Percentiles rank a stretch among this genome's conserved stretches.
phyloP scores from a whole-genome alignment of 2,797 vertebrate genomes.

The Columba guinea region DNA sequence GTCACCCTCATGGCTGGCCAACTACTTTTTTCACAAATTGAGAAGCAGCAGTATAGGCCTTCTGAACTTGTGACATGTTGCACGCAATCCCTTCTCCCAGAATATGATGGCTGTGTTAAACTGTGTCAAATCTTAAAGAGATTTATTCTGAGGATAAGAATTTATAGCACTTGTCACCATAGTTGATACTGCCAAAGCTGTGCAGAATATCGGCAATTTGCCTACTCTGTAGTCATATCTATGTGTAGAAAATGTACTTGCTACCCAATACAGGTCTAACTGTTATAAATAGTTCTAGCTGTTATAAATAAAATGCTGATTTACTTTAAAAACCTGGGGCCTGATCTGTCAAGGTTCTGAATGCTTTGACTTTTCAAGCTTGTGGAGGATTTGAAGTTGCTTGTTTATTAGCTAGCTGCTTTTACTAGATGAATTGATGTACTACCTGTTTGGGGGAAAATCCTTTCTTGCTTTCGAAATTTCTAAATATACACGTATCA shows the following conservation, averaged over 20 bases:
- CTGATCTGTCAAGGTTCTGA: background rate
- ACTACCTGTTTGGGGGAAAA: background rate
- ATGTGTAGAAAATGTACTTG: slow-evolving; percentile 19
- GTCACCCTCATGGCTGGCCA: slow-evolving; percentile 26
- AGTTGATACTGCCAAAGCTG: slow-evolving; percentile 42
- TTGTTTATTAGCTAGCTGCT: background rate
- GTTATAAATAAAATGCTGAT: slow-evolving; percentile 22
- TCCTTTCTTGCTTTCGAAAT: background rate
- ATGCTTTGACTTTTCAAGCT: background rate
- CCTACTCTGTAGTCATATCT: slow-evolving; percentile 11
- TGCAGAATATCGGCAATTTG: slow-evolving; percentile 13
- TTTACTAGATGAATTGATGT: background rate
- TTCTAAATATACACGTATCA: background rate
- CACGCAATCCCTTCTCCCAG: background rate
- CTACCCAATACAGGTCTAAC: slow-evolving; percentile 21
- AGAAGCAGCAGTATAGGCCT: background rate
- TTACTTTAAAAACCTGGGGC: background rate
- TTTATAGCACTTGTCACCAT: slow-evolving; percentile 37
- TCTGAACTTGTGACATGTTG: slow-evolving; percentile 2
- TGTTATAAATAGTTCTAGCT: slow-evolving; percentile 48
- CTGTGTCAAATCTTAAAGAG: slow-evolving; percentile 22
- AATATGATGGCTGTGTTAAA: slow-evolving; percentile 8
- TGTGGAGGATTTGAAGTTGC: background rate
- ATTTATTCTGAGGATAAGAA: slow-evolving; percentile 48
- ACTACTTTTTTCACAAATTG: background rate